Evolutionary conservation across 2,113 vertebrate genomes (phyloP), one percentile per base, ranked within the genome.

Genomic region (Halcyon malimbica): DNA sequence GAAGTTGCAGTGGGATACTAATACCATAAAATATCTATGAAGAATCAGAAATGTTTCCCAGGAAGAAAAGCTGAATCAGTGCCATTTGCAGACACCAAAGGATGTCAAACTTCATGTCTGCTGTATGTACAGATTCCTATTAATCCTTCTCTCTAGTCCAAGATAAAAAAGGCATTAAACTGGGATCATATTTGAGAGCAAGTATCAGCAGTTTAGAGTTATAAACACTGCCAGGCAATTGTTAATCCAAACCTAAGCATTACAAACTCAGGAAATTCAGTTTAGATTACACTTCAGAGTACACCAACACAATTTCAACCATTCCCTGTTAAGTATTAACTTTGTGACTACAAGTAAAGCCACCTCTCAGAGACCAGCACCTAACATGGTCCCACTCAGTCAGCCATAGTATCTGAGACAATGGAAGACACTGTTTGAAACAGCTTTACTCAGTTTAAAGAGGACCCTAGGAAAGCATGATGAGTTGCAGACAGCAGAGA

Each of bases 191-290:
- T 42, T 37, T 73, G 62, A 64, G 68, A 88, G 75, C 78, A 79
- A 82, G 41, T 62, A 76, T 93, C 82, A 90, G 83, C 87, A 87
- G 41, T 84, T 94, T 37, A 57, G 68, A 41, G 42, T 26, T 42
- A 74, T 35, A 67, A 87, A 89, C n/a, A 67, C 23, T 13, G 35
- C 12, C 37, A 50, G 37, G 35, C 37, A 81, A 70, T 70, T 70
- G 76, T 67, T 92, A 89, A 93, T 70, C 79, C 80, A 74, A 81
- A 89, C 60, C 71, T 41, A 89, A 86, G 68, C 83, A 92, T 67
- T 74, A 21, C 51, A 90, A 92, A 77, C 35, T 9, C 95, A 92
- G 89, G 89, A 94, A 93, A 87, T 74, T n/a, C 95, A 78, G 60
- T 83, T 92, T 75, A 90, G 76, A 74, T 81, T 91, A 59, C 64